Percentiles rank a stretch among this genome's conserved stretches.
phyloP scores from a whole-genome alignment of 2,888 invertebrate genomes.

The Melolontha melolontha region DNA sequence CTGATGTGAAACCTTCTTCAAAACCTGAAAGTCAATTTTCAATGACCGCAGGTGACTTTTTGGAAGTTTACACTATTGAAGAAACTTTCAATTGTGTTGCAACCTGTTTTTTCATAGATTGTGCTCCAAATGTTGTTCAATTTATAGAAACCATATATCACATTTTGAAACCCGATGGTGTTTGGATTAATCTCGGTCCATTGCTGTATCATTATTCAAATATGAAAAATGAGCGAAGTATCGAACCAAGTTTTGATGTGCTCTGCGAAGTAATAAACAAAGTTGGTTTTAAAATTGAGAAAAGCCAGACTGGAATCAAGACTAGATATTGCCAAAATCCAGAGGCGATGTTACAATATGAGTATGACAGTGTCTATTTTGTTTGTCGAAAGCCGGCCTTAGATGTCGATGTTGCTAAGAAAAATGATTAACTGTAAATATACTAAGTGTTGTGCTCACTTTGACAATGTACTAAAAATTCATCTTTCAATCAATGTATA shows the following conservation, averaged over 20 bases:
- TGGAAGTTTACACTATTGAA: slow-evolving; percentile 83
- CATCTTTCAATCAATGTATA: too few species aligned
- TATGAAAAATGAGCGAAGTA: slow-evolving; percentile 86
- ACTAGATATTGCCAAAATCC: slow-evolving; percentile 94
- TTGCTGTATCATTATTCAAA: slow-evolving; percentile 93
- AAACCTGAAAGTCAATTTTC: slow-evolving; percentile 80
- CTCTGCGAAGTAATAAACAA: slow-evolving; percentile 79
- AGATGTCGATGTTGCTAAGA: not conserved
- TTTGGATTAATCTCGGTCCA: slow-evolving; percentile 93
- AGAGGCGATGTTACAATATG: slow-evolving; percentile 91
- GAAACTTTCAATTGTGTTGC: slow-evolving; percentile 92
- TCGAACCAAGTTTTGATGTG: slow-evolving; percentile 88
- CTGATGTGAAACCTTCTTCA: slow-evolving; percentile 86
- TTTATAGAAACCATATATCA: slow-evolving; percentile 93
- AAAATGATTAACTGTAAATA: not conserved
- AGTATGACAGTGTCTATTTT: slow-evolving; percentile 93
- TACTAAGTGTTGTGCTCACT: not conserved
- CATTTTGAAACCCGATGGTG: slow-evolving; percentile 89
- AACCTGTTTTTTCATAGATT: slow-evolving; percentile 98
- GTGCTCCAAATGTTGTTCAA: slow-evolving; percentile 94
- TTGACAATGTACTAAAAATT: too few species aligned
- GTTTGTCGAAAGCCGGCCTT: slow-evolving; percentile 83
- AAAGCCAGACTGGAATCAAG: slow-evolving; percentile 81
- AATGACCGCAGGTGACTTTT: slow-evolving; percentile 97
- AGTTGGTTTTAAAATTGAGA: slow-evolving; percentile 87